Conservation (phyloP, 2,113 vertebrate species). For the Baryphthengus martii region DNA sequence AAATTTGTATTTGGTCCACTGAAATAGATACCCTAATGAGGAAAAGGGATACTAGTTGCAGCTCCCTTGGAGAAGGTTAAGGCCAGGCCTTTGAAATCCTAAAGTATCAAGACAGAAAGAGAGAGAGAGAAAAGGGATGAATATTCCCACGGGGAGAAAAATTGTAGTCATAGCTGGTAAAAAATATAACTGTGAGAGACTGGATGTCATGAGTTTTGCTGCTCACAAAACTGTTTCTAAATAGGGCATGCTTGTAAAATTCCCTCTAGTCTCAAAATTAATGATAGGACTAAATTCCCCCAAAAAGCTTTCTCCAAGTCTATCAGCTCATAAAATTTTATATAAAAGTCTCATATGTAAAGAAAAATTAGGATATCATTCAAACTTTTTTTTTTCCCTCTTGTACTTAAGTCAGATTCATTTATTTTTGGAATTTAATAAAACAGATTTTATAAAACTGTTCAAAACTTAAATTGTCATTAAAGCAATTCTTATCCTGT, state of each 20-base stretch:
- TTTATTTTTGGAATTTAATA: neutral
- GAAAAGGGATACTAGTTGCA: neutral
- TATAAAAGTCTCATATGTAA: neutral
- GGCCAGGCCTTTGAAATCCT: neutral
- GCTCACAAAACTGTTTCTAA: neutral
- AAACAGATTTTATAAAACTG: neutral
- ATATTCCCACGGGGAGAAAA: neutral
- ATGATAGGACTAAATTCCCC: rapidly evolving
- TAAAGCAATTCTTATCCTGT: neutral
- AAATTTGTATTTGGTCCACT: neutral
- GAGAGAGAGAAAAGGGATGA: neutral
- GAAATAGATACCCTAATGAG: neutral
- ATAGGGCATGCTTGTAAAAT: neutral
- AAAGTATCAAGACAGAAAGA: neutral
- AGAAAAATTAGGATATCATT: neutral
- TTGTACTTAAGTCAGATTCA: neutral
- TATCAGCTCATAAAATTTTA: neutral
- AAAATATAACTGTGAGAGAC: rapidly evolving
- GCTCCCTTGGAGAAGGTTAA: neutral
- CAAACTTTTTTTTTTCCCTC: neutral
- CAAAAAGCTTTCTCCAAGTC: neutral
- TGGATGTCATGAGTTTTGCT: neutral
- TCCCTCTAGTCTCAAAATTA: neutral
- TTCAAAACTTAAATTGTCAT: neutral
- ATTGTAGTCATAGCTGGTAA: neutral